Conservation (phyloP, 2,888 invertebrate species). For the Tinea trinotella region DNA sequence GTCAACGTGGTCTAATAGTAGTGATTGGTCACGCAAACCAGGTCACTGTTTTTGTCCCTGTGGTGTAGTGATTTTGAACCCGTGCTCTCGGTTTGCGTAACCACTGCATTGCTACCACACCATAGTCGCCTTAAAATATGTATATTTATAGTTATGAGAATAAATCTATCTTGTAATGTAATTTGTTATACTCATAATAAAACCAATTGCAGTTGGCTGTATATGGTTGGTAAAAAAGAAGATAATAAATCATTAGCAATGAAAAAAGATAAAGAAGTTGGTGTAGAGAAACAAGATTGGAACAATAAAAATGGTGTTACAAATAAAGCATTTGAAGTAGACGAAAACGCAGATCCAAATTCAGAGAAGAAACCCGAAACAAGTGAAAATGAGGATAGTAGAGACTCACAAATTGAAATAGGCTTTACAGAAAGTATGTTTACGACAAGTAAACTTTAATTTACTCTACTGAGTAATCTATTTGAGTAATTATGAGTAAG, state of each 20-base stretch:
- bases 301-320: conserved; percentile 41
- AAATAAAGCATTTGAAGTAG: conserved; percentile 58
- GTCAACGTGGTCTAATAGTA: too few species aligned
- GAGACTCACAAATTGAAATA: conserved; percentile 53
- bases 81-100: too few species aligned
- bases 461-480: too few species aligned
- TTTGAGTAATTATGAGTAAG: too few species aligned
- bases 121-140: too few species aligned
- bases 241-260: conserved; percentile 27
- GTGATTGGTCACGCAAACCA: too few species aligned
- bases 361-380: conserved; percentile 30
- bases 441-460: conserved; percentile 49
- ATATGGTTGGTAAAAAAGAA: conserved; percentile 43
- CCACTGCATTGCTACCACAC: too few species aligned
- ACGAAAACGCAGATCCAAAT: conserved; percentile 40
- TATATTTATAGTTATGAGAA: too few species aligned
- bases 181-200: too few species aligned
- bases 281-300: conserved; percentile 28
- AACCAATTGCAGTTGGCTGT: conserved; percentile 78
- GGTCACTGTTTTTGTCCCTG: too few species aligned
- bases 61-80: too few species aligned
- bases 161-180: too few species aligned
- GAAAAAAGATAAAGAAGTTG: conserved; percentile 30
- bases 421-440: conserved; percentile 56
- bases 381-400: conserved; percentile 34